phyloP scores from a whole-genome alignment of 2,888 invertebrate genomes.

The Gibbula magus region DNA sequence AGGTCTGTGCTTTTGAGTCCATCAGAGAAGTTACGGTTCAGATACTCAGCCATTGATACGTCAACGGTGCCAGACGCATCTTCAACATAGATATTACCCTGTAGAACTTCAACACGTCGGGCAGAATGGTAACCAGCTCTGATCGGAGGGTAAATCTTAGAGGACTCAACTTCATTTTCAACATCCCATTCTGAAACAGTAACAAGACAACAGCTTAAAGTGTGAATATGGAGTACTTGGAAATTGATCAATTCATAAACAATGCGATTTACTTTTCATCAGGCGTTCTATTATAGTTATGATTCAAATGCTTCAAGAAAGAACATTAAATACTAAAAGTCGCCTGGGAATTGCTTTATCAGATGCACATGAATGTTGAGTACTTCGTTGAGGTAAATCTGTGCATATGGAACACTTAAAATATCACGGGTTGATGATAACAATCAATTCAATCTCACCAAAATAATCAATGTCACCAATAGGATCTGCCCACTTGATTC shows the following conservation, averaged over 20 bases:
- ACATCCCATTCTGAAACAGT: slow-evolving; percentile 50
- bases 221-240: not conserved
- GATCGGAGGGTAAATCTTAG: slow-evolving; percentile 49
- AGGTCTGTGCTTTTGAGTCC: not conserved
- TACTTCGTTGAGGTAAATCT: too few relatives aligned
- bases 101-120: slow-evolving; percentile 42
- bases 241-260: too few relatives aligned
- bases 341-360: not conserved
- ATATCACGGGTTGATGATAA: too few relatives aligned
- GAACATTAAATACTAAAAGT: not conserved
- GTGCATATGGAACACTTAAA: too few relatives aligned
- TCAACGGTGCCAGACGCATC: slow-evolving; percentile 40
- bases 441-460: slow-evolving; percentile 24
- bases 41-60: slow-evolving; percentile 40
- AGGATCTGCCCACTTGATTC: slow-evolving; percentile 32
- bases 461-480: slow-evolving; percentile 33
- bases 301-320: not conserved
- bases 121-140: slow-evolving; percentile 41
- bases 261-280: not conserved
- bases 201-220: not conserved
- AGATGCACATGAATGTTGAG: too few relatives aligned
- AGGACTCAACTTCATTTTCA: slow-evolving; percentile 34
- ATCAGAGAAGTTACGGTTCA: slow-evolving; percentile 36
- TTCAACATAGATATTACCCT: slow-evolving; percentile 41
- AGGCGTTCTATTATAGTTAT: not conserved